These are phyloP conservation scores for Dermatemys mawii DNA, from an alignment of 2,113 vertebrate genomes.

Conservation along the genomic window DNA sequence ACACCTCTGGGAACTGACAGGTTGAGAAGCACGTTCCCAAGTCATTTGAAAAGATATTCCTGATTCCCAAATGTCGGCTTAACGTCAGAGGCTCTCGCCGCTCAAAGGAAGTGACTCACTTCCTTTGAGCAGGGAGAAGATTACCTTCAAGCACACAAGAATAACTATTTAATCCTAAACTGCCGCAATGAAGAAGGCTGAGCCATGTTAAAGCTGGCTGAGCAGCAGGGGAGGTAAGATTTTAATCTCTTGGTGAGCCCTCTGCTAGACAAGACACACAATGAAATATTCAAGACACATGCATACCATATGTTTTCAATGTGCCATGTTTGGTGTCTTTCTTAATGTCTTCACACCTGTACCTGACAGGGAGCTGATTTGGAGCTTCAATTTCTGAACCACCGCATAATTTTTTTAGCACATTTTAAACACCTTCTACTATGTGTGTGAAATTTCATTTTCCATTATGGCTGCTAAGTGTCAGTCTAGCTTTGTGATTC, in stretches of 20 bases:
- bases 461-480: not conserved
- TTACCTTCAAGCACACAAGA: not conserved
- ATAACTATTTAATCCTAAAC: not conserved
- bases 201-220: not conserved
- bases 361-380: not conserved
- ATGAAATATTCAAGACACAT: not conserved
- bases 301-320: not conserved
- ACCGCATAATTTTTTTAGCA: not conserved
- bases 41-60: not conserved
- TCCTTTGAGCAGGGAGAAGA: not conserved
- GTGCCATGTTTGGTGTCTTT: not conserved
- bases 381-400: not conserved
- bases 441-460: not conserved
- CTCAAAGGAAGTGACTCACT: not conserved
- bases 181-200: not conserved
- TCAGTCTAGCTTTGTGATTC: not conserved
- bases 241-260: not conserved
- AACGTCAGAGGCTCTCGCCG: not conserved
- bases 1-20: not conserved
- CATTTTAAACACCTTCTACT: not conserved
- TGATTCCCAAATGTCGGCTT: not conserved
- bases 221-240: not conserved
- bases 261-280: not conserved
- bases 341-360: not conserved
- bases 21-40: not conserved